A percentile compares a stretch with the other conserved stretches of the same genome.
These are phyloP conservation scores for Opisthocomus hoazin DNA, from an alignment of 2,113 vertebrate genomes.

Conservation along the genomic window DNA sequence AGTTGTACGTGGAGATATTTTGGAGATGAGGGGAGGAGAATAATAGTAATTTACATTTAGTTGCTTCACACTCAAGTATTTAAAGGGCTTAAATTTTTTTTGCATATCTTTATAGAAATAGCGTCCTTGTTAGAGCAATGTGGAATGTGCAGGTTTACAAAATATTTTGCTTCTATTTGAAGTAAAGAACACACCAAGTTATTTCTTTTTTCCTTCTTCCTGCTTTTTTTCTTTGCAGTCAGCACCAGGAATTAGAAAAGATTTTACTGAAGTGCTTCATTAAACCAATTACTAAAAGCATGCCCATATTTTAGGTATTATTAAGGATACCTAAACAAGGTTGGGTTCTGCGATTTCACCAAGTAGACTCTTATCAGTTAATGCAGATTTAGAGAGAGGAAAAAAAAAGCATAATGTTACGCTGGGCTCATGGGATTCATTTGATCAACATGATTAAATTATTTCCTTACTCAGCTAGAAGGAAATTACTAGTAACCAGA, in stretches of 20 bases:
- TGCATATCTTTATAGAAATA: not conserved
- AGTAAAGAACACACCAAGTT: not conserved
- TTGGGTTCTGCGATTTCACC: slow-evolving; percentile 50
- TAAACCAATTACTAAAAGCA: slow-evolving; percentile 55
- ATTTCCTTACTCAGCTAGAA: slow-evolving; percentile 89
- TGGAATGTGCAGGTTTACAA: not conserved
- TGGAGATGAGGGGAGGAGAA: not conserved
- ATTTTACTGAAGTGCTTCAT: slow-evolving; percentile 21
- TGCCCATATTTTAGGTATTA: slow-evolving; percentile 53
- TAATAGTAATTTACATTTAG: not conserved
- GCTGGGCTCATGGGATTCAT: slow-evolving; percentile 84
- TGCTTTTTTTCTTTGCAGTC: not conserved
- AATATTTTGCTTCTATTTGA: not conserved
- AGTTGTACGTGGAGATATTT: slow-evolving; percentile 26
- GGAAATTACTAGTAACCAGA: slow-evolving; percentile 92
- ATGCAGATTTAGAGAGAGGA: slow-evolving; percentile 67
- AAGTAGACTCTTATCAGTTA: slow-evolving; percentile 80
- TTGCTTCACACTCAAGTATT: not conserved
- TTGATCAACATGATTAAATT: slow-evolving; percentile 92
- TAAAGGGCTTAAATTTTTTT: not conserved
- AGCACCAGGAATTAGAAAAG: slow-evolving; percentile 1
- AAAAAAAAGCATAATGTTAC: slow-evolving; percentile 78
- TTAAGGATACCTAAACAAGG: slow-evolving; percentile 63
- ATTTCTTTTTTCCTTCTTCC: not conserved
- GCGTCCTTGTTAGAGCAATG: not conserved